Percentiles rank a stretch among this genome's conserved stretches.
phyloP scores from a whole-genome alignment of 2,888 invertebrate species.

The Ormyrus labotus region DNA sequence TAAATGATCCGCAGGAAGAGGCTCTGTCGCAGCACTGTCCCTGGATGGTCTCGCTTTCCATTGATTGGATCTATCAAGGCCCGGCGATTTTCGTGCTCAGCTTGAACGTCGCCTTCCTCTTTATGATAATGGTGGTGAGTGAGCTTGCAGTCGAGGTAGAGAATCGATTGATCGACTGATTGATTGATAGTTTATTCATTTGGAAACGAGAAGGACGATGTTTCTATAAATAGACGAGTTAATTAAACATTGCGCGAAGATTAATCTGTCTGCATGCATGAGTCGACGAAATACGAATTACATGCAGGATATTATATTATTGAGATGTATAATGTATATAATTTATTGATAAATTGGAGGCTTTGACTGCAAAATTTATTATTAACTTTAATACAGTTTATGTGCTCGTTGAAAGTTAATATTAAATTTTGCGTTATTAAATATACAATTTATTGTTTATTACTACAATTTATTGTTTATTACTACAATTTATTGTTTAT shows the following conservation, averaged over 20 bases:
- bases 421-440: too few relatives aligned
- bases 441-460: too few relatives aligned
- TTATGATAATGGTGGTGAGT: conserved; percentile 92
- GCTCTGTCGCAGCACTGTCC: conserved; percentile 78
- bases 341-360: too few relatives aligned
- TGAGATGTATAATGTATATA: too few relatives aligned
- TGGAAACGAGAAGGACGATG: neutral
- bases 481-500: too few relatives aligned
- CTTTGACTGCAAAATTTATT: too few relatives aligned
- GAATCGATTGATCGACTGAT: neutral
- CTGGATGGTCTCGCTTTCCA: conserved; percentile 88
- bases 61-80: conserved; percentile 92
- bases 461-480: too few relatives aligned
- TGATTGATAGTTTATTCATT: conserved; percentile 6
- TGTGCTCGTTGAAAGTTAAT: too few relatives aligned
- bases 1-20: conserved; percentile 63
- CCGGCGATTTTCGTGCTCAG: conserved; percentile 89
- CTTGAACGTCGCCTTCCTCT: conserved; percentile 88
- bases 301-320: too few relatives aligned
- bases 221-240: neutral
- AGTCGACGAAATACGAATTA: too few relatives aligned
- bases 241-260: neutral
- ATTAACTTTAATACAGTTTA: too few relatives aligned
- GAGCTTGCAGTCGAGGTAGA: neutral
- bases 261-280: too few relatives aligned